Evolutionary conservation across 2,888 invertebrate species (phyloP), one percentile per base, ranked within the genome.

Genomic region (Lacanobia wlatinum): DNA sequence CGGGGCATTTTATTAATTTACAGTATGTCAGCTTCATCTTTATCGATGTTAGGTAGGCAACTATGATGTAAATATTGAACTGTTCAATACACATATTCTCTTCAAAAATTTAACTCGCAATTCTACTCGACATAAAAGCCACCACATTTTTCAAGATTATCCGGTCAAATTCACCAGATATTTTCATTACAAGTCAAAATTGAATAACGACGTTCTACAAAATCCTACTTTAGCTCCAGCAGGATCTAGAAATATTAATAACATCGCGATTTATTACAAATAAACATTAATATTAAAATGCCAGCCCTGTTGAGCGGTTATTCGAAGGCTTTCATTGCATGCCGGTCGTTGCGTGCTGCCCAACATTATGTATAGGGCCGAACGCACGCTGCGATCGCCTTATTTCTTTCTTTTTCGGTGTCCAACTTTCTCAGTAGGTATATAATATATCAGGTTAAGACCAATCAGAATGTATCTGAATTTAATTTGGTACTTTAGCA

Each of bases 281-380:
- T 60, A 84, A 68, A 76, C 60, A 77, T 77, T 76, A 75, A 75
- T 76, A 77, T 76, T 78, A 72, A 79, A 78, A 76, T 64, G 87
- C 76, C 91, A 93, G 78, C 92, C 92, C 91, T 91, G 80, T 76
- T 73, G 82, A 73, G 86, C 85, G 87, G 90, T 87, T 87, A 84
- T 87, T 87, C 87, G 82, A 89, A 88, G 89, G 89, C 88, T 89
- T 91, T 90, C 91, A 90, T 93, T 92, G 93, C 92, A 91, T 90
- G 90, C 87, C 87, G 70, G 84, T 82, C 84, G 89, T 93, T 94
- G 94, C 94, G 93, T 95, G 94, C 89, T 89, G 90, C 89, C 89
- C 84, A 87, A 87, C 75, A 80, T 89, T 87, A 89, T 90, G 87
- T 93, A 92, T 87, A 88, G 87, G 90, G 89, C 84, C 78, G 91